A percentile compares a stretch with the other conserved stretches of the same genome.
phyloP scores from a whole-genome alignment of 2,888 invertebrate species.

The Ochropleura leucogaster region DNA sequence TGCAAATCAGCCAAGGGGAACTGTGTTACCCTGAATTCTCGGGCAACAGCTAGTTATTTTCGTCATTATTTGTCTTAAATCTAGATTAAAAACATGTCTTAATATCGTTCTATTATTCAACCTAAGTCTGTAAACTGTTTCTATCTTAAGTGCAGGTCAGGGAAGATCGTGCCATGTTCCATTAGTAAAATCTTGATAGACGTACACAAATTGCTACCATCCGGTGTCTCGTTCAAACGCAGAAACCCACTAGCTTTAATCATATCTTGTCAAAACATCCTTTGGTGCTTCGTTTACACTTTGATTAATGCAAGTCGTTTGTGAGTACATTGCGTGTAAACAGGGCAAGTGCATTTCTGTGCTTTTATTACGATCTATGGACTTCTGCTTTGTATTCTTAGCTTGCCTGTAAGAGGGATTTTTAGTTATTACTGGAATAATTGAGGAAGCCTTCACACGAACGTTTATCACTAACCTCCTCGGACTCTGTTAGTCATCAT shows the following conservation, averaged over 20 bases:
- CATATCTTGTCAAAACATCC: slow-evolving; percentile 62
- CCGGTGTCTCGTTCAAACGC: slow-evolving; percentile 48
- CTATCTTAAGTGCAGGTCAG: slow-evolving; percentile 17
- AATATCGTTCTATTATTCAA: background rate
- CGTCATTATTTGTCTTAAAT: slow-evolving; percentile 5
- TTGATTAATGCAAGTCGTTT: slow-evolving; percentile 54
- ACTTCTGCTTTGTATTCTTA: slow-evolving; percentile 22
- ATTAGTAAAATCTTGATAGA: slow-evolving; percentile 32
- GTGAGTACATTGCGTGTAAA: slow-evolving; percentile 43
- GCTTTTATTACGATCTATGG: slow-evolving; percentile 34
- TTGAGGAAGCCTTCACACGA: background rate
- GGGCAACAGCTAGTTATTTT: too few species aligned
- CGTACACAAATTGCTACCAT: slow-evolving; percentile 48
- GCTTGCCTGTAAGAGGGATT: background rate
- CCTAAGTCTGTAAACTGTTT: background rate
- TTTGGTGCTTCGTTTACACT: slow-evolving; percentile 53
- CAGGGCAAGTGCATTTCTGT: slow-evolving; percentile 48
- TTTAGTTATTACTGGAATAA: background rate
- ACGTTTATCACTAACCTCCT: background rate
- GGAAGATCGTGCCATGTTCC: slow-evolving; percentile 23
- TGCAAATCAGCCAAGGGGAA: too few species aligned
- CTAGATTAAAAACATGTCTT: slow-evolving; percentile 6
- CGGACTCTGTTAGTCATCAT: too few species aligned
- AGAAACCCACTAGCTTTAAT: slow-evolving; percentile 41
- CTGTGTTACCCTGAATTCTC: too few species aligned